Base-by-base conservation (phyloP, 2,888 invertebrate genomes). In the Myopa testacea region DNA sequence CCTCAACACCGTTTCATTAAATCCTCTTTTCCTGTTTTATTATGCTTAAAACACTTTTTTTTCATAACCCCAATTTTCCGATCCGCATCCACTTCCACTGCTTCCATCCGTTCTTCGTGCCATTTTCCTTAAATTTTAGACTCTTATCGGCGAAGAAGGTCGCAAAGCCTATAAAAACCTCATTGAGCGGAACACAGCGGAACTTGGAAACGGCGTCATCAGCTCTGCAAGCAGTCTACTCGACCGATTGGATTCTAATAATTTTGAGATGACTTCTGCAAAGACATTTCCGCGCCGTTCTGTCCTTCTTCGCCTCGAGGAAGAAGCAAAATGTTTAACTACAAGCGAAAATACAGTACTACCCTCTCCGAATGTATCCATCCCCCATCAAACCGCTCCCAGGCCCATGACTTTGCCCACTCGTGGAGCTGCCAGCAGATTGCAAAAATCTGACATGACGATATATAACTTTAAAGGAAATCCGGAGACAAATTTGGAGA, bases 141-240 rank as follows among this genome's bases (percentile, higher is more conserved):
- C 94, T 45, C 94, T 94, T 45, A 92, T 97, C 84, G 95, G 96
- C 26, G 94, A 95, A 85, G 96, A 97, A 89, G 95, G 97, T 69
- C 96, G 96, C 87, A 93, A 95, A 85, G 98, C 97, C 0, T 99
- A 99, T 90, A 95, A 96, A 85, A 94, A 95, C 84, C 91, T 99
- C 74, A 96, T 99, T 76, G 97, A 98, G 87, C 92, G 94, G 81
- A 93, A 93, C 67, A 89, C 90, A 0, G 87, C 82, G 7, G 77
- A 82, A 78, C 80, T 85, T 58, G 84, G 83, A 75, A 81, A 84
- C 0, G 84, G 83, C n/a, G 60, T 70, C 0, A 73, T 84, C 19
- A 86, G 86, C 80, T 85, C 87, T 10, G 86, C 83, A 0, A 84
- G 83, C 3, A 89, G 77, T 4, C 78, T 88, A 72, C 81, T 89